phyloP scores from a whole-genome alignment of 35 echinoderm and acorn worm species.

The Amphiura filiformis region DNA sequence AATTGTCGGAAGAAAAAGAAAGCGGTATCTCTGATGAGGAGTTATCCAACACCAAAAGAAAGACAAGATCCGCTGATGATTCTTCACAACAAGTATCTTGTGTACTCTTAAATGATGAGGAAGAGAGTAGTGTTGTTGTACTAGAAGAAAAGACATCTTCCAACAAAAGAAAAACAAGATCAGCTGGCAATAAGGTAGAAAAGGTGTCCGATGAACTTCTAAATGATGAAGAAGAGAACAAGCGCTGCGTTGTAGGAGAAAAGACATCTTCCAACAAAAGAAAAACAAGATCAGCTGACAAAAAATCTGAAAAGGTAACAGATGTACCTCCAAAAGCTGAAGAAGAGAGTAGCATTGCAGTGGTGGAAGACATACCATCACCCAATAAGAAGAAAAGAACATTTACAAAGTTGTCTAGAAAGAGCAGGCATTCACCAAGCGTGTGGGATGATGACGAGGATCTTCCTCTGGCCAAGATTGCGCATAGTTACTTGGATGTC shows the following conservation, averaged over 20 bases:
- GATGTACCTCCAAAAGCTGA: too few species aligned
- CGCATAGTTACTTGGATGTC: constrained; percentile 46
- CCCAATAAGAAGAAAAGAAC: not conserved
- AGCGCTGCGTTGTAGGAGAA: too few species aligned
- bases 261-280: too few species aligned
- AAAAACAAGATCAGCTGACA: too few species aligned
- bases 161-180: too few species aligned
- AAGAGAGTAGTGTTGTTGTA: constrained; percentile 3
- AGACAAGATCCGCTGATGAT: too few species aligned
- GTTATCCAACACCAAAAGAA: not conserved
- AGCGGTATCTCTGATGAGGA: constrained; percentile 15
- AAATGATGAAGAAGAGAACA: too few species aligned
- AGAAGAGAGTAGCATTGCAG: not conserved
- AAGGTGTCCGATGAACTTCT: too few species aligned
- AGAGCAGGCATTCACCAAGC: not conserved
- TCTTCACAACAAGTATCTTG: too few species aligned
- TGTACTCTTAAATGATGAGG: not conserved
- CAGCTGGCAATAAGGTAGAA: too few species aligned
- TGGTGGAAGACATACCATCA: not conserved
- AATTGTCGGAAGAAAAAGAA: not conserved
- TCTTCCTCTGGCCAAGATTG: constrained; percentile 39
- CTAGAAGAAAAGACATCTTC: too few species aligned
- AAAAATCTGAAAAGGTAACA: too few species aligned
- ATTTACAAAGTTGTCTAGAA: constrained; percentile 1
- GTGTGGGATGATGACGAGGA: constrained; percentile 29